These are phyloP conservation scores for Trichogramma pretiosum DNA, from an alignment of 1,140 invertebrate genomes.

Conservation along the genomic window DNA sequence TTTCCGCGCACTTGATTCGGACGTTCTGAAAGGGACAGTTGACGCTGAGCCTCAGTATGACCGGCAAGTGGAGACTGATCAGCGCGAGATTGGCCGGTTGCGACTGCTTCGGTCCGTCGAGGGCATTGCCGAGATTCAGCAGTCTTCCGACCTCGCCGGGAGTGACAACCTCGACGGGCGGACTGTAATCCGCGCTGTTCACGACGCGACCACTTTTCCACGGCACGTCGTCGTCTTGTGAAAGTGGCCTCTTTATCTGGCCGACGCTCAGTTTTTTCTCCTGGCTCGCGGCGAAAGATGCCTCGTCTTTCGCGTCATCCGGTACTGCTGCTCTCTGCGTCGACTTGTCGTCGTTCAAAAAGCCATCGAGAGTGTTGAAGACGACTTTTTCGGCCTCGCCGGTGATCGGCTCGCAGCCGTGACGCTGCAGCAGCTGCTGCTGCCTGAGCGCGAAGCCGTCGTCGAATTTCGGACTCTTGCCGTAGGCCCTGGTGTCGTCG, in stretches of 20 bases:
- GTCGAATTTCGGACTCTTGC: conserved; percentile 44
- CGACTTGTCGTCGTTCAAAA: conserved; percentile 29
- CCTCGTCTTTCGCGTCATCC: conserved; percentile 19
- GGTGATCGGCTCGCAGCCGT: conserved; percentile 20
- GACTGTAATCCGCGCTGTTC: too few species aligned
- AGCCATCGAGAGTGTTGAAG: conserved; percentile 42
- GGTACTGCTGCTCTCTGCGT: too few species aligned
- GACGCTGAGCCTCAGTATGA: conserved; percentile 49
- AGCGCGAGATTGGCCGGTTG: conserved; percentile 43
- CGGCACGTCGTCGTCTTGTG: conserved; percentile 37
- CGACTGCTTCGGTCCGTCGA: conserved; percentile 41
- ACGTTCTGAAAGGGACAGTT: conserved; percentile 53
- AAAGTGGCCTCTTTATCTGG: conserved; percentile 37
- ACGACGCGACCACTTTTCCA: conserved; percentile 31
- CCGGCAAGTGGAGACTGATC: conserved; percentile 49
- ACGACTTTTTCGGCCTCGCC: conserved; percentile 31
- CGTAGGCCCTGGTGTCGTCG: conserved; percentile 36
- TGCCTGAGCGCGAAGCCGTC: conserved; percentile 29
- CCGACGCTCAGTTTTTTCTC: conserved; percentile 34
- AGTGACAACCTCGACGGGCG: conserved; percentile 29
- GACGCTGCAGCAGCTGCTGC: conserved; percentile 15
- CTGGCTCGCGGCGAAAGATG: conserved; percentile 8
- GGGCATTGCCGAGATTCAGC: conserved; percentile 41
- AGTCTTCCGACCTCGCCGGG: conserved; percentile 42
- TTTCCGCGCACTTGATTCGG: conserved; percentile 49